These are phyloP conservation scores for Penaeus monodon DNA, from an alignment of 2,888 invertebrate genomes.

Conservation along the genomic window DNA sequence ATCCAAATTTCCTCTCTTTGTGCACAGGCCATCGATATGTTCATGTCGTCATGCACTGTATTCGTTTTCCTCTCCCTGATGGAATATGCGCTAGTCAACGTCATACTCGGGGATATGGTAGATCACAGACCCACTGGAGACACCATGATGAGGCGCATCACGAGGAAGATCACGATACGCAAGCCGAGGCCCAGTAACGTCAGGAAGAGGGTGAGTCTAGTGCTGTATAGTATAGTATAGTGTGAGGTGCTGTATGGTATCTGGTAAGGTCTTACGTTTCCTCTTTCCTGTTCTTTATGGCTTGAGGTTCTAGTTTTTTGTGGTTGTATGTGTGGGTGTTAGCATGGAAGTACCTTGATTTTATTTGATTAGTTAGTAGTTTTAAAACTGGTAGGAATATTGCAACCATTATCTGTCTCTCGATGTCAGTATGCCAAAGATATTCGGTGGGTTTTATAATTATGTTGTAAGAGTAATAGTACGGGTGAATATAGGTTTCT, in stretches of 20 bases:
- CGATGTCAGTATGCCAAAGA: too few species aligned
- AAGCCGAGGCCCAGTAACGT: constrained; percentile 1
- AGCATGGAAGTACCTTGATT: too few species aligned
- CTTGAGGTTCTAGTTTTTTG: too few species aligned
- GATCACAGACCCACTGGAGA: constrained; percentile 60
- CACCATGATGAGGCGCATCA: constrained; percentile 45
- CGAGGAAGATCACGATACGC: constrained; percentile 50
- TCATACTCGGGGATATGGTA: constrained; percentile 66
- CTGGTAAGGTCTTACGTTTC: too few species aligned
- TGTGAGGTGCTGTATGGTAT: background rate
- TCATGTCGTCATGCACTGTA: constrained; percentile 66
- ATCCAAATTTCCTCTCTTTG: background rate
- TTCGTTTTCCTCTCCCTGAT: constrained; percentile 66
- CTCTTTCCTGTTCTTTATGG: too few species aligned
- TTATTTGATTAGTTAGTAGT: too few species aligned
- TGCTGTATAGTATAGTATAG: background rate
- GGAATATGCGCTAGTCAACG: constrained; percentile 66
- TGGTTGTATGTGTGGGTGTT: too few species aligned
- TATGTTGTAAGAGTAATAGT: background rate
- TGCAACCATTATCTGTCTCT: too few species aligned
- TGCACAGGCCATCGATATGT: constrained; percentile 66
- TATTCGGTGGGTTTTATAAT: too few species aligned
- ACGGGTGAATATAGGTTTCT: too few species aligned
- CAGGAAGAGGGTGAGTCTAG: constrained; percentile 36
- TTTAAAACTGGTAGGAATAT: too few species aligned